Conservation (phyloP, 2,797 vertebrate species). For the Onychomys arenicola region DNA sequence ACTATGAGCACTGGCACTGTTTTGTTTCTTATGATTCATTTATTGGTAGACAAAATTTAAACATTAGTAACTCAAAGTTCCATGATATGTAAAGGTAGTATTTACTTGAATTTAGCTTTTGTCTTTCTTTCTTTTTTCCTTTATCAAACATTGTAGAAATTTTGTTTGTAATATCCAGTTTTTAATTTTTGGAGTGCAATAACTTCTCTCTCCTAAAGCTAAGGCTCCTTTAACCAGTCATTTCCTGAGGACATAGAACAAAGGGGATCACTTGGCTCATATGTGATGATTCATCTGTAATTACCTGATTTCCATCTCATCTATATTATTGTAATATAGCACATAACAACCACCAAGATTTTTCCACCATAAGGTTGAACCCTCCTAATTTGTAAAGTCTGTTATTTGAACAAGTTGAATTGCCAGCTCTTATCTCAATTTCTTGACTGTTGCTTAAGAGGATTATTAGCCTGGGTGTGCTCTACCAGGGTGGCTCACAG, state of each 20-base stretch:
- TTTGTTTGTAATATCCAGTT: not conserved
- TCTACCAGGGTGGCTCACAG: slow-evolving; percentile 82
- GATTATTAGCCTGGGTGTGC: slow-evolving; percentile 86
- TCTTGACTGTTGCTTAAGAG: slow-evolving; percentile 88
- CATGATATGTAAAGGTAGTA: not conserved
- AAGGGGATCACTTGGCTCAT: slow-evolving; percentile 66
- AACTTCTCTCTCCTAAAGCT: not conserved
- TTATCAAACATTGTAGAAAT: not conserved
- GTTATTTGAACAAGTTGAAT: slow-evolving; percentile 86
- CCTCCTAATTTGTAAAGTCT: slow-evolving; percentile 83
- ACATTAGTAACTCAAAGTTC: not conserved
- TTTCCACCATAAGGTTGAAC: slow-evolving; percentile 77
- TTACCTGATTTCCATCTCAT: slow-evolving; percentile 57
- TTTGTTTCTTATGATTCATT: not conserved
- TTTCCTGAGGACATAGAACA: slow-evolving; percentile 30
- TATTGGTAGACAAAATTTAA: slow-evolving; percentile 28
- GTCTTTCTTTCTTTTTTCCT: slow-evolving; percentile 9
- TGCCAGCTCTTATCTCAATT: slow-evolving; percentile 88
- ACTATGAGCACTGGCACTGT: not conserved
- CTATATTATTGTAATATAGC: slow-evolving; percentile 39
- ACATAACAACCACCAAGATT: slow-evolving; percentile 72
- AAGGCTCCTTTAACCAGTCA: slow-evolving; percentile 1
- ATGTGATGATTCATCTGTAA: slow-evolving; percentile 55
- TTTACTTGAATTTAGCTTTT: slow-evolving; percentile 48
- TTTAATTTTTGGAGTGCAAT: slow-evolving; percentile 36